phyloP scores from a whole-genome alignment of 1,140 invertebrate species.

The Saccostrea cuccullata region DNA sequence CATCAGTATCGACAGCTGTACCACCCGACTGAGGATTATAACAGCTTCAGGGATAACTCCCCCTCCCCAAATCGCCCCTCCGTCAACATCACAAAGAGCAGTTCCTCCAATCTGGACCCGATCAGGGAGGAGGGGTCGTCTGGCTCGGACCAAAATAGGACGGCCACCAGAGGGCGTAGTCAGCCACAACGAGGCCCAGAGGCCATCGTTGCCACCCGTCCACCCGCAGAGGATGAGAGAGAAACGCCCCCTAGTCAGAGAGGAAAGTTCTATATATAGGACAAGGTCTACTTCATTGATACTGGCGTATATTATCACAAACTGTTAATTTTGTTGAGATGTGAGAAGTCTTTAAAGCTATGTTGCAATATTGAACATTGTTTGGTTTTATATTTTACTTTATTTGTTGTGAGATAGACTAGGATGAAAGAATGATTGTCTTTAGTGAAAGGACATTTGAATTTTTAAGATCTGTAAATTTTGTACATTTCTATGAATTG shows the following conservation, averaged over 20 bases:
- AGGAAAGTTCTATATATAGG: conserved; percentile 64
- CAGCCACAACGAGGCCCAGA: not conserved
- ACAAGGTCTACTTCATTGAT: not conserved
- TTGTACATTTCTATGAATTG: not conserved
- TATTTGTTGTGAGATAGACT: not conserved
- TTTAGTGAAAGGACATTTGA: not conserved
- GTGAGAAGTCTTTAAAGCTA: not conserved
- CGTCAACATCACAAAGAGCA: conserved; percentile 47
- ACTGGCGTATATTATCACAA: not conserved
- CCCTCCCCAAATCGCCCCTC: conserved; percentile 53
- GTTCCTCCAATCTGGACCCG: conserved; percentile 60
- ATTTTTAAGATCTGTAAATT: not conserved
- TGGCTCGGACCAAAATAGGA: not conserved
- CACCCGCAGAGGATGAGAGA: conserved; percentile 13
- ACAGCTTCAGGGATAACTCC: conserved; percentile 59
- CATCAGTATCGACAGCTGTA: conserved; percentile 72
- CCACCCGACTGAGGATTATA: conserved; percentile 71
- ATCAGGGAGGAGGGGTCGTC: conserved; percentile 65
- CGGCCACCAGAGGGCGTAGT: not conserved
- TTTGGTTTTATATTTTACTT: not conserved
- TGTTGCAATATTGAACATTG: conserved; percentile 2
- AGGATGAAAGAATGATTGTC: not conserved
- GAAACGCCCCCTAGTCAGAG: conserved; percentile 55
- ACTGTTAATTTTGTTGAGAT: not conserved
- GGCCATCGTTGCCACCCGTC: not conserved